A percentile compares a stretch with the other conserved stretches of the same genome.
phyloP scores from a whole-genome alignment of 2,113 vertebrate genomes.

The Vireo altiloquus region DNA sequence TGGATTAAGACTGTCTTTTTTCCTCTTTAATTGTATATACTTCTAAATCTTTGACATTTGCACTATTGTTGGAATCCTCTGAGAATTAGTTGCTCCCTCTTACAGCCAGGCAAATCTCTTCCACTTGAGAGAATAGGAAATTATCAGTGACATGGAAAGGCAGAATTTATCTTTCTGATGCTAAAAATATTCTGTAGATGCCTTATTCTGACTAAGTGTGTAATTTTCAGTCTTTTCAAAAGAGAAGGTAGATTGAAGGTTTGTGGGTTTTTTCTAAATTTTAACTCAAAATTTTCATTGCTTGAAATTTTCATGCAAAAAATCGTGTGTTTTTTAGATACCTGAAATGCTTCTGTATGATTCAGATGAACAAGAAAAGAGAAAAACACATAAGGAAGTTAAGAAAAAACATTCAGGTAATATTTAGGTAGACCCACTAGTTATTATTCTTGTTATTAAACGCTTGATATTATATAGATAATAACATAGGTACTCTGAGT shows the following conservation, averaged over 20 bases:
- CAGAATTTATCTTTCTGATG: not conserved
- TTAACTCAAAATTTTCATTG: not conserved
- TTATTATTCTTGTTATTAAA: not conserved
- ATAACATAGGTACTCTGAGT: not conserved
- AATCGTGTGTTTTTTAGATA: slow-evolving; percentile 75
- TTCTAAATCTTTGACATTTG: not conserved
- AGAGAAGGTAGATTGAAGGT: not conserved
- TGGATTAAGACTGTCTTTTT: not conserved
- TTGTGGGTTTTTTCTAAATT: rapidly evolving
- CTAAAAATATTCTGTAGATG: not conserved
- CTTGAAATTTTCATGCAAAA: not conserved
- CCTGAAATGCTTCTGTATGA: slow-evolving; percentile 88
- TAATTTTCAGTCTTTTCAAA: not conserved
- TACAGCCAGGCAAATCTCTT: not conserved
- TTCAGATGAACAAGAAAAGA: slow-evolving; percentile 67
- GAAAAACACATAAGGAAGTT: slow-evolving; percentile 40
- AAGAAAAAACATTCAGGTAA: slow-evolving; percentile 76
- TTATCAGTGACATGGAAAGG: not conserved
- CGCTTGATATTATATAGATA: not conserved
- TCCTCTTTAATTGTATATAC: not conserved
- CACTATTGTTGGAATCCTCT: not conserved
- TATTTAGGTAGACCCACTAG: not conserved
- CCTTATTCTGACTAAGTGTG: not conserved
- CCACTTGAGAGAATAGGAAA: not conserved
- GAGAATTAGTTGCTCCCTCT: not conserved